Base-by-base conservation (phyloP, 2,797 vertebrate genomes). In the Arnoldichthys spilopterus region DNA sequence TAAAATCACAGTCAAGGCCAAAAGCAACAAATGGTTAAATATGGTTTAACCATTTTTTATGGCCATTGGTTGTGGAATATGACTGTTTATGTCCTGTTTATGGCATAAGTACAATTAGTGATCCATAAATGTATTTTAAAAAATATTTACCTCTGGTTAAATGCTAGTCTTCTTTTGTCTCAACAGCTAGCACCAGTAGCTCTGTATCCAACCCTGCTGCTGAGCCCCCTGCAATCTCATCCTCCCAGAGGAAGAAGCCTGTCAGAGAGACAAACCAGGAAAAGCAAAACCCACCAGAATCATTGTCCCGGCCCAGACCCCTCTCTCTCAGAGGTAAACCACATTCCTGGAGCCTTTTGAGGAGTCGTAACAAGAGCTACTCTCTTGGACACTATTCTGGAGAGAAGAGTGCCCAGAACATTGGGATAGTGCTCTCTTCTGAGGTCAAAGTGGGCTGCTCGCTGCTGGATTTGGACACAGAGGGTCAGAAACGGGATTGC, bases 401-500 rank as follows among this genome's bases (percentile, higher is more conserved):
- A 69, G 93, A 85, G 76, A 90, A 34, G 75, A 72, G 86, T 5
- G 90, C 84, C 1, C 88, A 92, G 26, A 85, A 73, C 83, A 84
- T 93, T 37, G 88, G 74, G 61, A 74, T 90, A 74, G 83, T 93
- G 84, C 89, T 92, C n/a, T 82, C 90, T 26, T 69, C 91, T 0
- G 90, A 93, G 74, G 89, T 90, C 81, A 94, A 90, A 86, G 88
- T 86, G 88, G 93, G 92, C 79, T 93, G 92, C 88, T 95, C 95
- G 6, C 92, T 96, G 83, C 93, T 96, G 87, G 97, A 97, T 78
- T 86, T 95, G 68, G 94, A 96, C 76, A 90, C 93, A 0, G 96
- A 97, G 89, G 95, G 95, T 73, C 96, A 96, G 89, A 96, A 96
- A 81, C 91, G 92, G 71, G 97, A 97, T 90, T 92, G 92, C 87